Evolutionary conservation across 1,140 invertebrate genomes (phyloP), one percentile per base, ranked within the genome.

Genomic region (Drosophila orena): DNA sequence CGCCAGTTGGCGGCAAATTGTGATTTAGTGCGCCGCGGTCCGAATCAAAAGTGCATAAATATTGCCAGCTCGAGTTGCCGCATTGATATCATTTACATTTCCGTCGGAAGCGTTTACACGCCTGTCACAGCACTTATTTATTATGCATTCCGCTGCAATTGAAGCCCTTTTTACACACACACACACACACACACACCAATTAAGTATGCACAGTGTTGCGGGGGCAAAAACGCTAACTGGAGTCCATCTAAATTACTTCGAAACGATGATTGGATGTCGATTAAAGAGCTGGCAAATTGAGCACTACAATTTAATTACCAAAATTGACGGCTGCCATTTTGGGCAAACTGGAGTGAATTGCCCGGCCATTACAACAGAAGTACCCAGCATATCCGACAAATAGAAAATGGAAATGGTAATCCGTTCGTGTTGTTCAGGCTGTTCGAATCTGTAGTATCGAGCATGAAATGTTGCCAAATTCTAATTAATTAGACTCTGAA

Each of bases 281-380:
- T 38, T 55, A 59, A 88, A 80, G 71, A 77, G 73, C 72, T 52
- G 62, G 44, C 61, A 76, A 88, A 81, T 86, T 74, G 77, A 66
- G 74, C 69, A 66, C 74, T 81, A 88, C 83, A 78, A 86, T 86
- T 86, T 88, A 80, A 86, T 86, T 81, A 83, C 83, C 70, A 66
- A 60, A 66, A 83, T 66, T 69, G 81, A 79, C 70, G 77, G 84
- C 75, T 50, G 44, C 46, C 54, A 88, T 79, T 86, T 75, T 68
- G 59, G 75, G 40, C 47, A 65, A 76, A 54, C 54, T 24, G 46
- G 50, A 66, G 37, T 62, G 68, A 77, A 68, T 54, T 34, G 64
- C 50, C 20, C 38, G 53, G 12, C 60, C 44, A 47, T 62, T 64
- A 30, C 37, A 54, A 17, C n/a, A n/a, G 58, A 20, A 62, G 27